phyloP scores from a whole-genome alignment of 1,140 invertebrate species.

The Galleria mellonella region DNA sequence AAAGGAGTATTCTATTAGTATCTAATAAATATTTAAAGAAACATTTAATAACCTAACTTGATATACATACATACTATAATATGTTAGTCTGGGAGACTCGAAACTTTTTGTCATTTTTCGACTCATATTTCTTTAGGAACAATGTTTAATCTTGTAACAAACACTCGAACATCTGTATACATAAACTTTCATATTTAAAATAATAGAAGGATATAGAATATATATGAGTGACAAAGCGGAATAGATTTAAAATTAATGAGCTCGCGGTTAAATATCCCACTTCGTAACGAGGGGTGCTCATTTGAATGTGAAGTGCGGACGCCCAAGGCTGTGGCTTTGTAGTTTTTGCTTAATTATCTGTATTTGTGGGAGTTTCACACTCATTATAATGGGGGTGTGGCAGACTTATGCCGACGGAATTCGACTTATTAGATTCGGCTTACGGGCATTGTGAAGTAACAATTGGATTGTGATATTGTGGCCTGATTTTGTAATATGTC shows the following conservation, averaged over 20 bases:
- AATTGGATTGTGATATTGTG: conserved; percentile 3
- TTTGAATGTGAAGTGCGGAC: conserved; percentile 49
- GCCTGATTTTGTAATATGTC: not conserved
- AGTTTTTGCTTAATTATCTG: conserved; percentile 58
- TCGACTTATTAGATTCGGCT: conserved; percentile 51
- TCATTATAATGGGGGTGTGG: conserved; percentile 47
- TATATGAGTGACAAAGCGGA: not conserved
- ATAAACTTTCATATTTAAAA: too few relatives aligned
- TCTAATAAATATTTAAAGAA: too few relatives aligned
- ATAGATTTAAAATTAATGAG: conserved; percentile 3
- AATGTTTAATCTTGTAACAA: too few relatives aligned
- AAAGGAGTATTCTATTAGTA: too few relatives aligned
- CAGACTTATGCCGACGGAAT: conserved; percentile 1
- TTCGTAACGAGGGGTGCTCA: conserved; percentile 37
- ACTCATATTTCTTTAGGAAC: too few relatives aligned
- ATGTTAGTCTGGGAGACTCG: too few relatives aligned
- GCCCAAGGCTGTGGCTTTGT: conserved; percentile 44
- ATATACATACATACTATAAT: too few relatives aligned
- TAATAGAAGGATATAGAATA: too few relatives aligned
- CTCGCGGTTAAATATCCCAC: conserved; percentile 32
- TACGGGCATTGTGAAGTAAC: conserved; percentile 45
- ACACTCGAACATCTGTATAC: too few relatives aligned
- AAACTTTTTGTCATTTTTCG: too few relatives aligned
- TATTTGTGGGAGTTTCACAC: conserved; percentile 35
- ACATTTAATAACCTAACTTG: too few relatives aligned